Percentiles rank a stretch among this genome's conserved stretches.
Evolutionary conservation across 1,140 invertebrate genomes (phyloP).

Genomic region (Drosophila nigrodunni): DNA sequence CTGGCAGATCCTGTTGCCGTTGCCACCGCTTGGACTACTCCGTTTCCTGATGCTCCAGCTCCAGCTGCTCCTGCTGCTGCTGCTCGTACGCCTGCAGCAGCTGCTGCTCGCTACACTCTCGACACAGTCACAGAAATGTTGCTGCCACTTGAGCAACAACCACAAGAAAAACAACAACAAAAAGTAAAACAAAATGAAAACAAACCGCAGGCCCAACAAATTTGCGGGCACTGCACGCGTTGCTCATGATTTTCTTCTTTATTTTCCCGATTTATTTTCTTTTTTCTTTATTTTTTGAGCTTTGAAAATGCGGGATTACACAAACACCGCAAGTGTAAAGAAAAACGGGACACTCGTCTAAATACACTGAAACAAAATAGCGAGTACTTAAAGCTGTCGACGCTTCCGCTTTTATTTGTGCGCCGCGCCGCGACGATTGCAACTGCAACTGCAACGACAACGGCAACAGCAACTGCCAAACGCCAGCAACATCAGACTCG

Average conservation of each 20-base stretch:
- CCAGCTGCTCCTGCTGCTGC: neutral
- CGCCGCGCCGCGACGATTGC: conserved; percentile 65
- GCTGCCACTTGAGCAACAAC: conserved; percentile 1
- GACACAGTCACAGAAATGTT: conserved; percentile 30
- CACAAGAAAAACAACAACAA: conserved; percentile 14
- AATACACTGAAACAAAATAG: conserved; percentile 17
- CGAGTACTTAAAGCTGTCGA: conserved; percentile 37
- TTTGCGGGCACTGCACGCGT: conserved; percentile 16
- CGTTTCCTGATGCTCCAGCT: no score
- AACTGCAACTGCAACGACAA: conserved; percentile 75
- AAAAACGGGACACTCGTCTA: conserved; percentile 5
- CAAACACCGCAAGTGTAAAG: neutral
- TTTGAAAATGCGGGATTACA: neutral
- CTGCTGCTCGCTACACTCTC: neutral
- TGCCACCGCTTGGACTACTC: neutral
- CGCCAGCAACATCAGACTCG: conserved; percentile 58
- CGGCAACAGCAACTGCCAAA: conserved; percentile 58
- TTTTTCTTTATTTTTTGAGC: neutral
- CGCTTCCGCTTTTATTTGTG: conserved; percentile 70
- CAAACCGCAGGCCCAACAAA: conserved; percentile 16
- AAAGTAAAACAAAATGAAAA: conserved; percentile 18
- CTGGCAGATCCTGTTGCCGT: conserved; percentile 22
- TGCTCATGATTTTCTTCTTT: conserved; percentile 8
- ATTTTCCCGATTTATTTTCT: neutral
- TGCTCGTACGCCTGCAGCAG: conserved; percentile 14